phyloP scores from a whole-genome alignment of 1,140 invertebrate genomes.

The Zophobas morio region DNA sequence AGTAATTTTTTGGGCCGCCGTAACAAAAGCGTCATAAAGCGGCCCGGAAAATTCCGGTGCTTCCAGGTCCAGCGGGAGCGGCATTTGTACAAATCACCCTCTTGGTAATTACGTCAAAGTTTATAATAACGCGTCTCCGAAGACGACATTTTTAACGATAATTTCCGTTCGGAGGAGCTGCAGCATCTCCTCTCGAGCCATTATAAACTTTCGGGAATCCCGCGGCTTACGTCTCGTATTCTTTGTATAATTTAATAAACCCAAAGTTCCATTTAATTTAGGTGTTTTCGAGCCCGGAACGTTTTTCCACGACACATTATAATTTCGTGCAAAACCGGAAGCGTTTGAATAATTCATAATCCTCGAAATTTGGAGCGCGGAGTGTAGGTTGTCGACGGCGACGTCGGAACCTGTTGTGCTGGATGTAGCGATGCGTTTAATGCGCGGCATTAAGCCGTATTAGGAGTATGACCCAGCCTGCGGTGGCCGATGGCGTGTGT shows the following conservation, averaged over 20 bases:
- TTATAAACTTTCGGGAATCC: neutral
- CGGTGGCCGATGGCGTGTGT: slow-evolving; percentile 44
- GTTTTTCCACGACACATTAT: slow-evolving; percentile 38
- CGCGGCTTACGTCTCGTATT: neutral
- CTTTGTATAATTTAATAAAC: neutral
- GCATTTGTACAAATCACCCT: slow-evolving; percentile 25
- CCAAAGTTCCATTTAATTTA: slow-evolving; percentile 6
- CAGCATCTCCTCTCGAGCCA: neutral
- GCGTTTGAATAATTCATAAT: slow-evolving; percentile 38
- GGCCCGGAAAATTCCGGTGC: too few relatives aligned
- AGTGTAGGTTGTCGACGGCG: slow-evolving; percentile 1
- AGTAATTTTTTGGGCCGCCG: too few relatives aligned
- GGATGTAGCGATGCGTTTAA: slow-evolving; percentile 10
- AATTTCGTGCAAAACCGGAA: slow-evolving; percentile 32
- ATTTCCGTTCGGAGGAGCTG: slow-evolving; percentile 1
- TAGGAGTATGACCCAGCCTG: slow-evolving; percentile 20
- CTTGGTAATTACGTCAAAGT: slow-evolving; percentile 40
- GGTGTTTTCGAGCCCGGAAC: slow-evolving; percentile 12
- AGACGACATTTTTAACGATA: slow-evolving; percentile 17
- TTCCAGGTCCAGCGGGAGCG: slow-evolving; percentile 18
- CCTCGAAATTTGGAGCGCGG: slow-evolving; percentile 7
- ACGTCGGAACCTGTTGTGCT: neutral
- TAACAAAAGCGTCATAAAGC: too few relatives aligned
- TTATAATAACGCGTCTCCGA: slow-evolving; percentile 27
- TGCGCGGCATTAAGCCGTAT: slow-evolving; percentile 21